Percentiles rank a stretch among this genome's conserved stretches.
Evolutionary conservation across 1,140 invertebrate species (phyloP).

Genomic region (Drosophila sechellia): DNA sequence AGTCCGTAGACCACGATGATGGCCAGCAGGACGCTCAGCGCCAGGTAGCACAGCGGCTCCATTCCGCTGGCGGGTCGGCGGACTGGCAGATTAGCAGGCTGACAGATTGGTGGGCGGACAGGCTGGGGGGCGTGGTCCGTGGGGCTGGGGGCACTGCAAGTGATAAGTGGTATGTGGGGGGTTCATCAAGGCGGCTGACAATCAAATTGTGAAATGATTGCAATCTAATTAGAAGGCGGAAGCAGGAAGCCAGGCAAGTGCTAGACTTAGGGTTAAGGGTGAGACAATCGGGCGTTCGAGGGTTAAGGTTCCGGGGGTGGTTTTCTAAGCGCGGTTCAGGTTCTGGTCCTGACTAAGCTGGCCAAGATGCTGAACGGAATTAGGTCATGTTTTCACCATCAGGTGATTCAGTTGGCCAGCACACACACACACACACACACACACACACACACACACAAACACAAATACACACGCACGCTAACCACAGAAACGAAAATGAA

Average conservation of each 20-base stretch:
- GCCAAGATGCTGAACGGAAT: conserved; percentile 43
- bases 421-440: not conserved
- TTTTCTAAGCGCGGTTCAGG: conserved; percentile 13
- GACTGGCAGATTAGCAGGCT: not conserved
- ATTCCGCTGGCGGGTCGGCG: conserved; percentile 26
- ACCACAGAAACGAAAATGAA: conserved; percentile 4
- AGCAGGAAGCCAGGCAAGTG: conserved; percentile 61
- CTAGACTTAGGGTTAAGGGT: conserved; percentile 16
- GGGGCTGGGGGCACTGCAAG: conserved; percentile 17
- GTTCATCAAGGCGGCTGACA: conserved; percentile 5
- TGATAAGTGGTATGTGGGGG: not conserved
- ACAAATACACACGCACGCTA: conserved; percentile 1
- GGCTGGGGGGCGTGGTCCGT: conserved; percentile 3
- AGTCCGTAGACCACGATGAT: conserved; percentile 86
- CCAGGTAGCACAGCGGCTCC: conserved; percentile 69
- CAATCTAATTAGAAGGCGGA: conserved; percentile 39
- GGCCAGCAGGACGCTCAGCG: conserved; percentile 61
- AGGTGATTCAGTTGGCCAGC: conserved; percentile 31
- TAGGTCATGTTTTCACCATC: conserved; percentile 62
- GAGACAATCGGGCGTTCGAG: conserved; percentile 1
- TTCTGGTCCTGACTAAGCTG: conserved; percentile 44
- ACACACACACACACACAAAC: no score
- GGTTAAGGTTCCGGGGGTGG: conserved; percentile 12
- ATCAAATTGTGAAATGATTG: conserved; percentile 32
- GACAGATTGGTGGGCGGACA: not conserved